Conservation (phyloP, 2,113 vertebrate species). For the Dolichallabes microphthalmus region DNA sequence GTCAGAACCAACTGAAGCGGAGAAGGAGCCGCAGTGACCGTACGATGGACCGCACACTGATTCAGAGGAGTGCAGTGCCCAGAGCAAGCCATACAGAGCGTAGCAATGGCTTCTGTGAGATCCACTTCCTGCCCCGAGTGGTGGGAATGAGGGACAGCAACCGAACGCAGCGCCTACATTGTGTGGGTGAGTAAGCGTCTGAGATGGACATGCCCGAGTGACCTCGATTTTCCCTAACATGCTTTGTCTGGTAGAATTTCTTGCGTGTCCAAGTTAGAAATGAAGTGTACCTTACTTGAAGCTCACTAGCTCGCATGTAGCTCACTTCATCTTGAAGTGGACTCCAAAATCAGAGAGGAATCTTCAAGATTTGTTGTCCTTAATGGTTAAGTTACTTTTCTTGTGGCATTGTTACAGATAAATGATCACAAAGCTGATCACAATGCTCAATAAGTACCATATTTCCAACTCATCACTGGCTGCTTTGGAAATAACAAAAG, state of each 20-base stretch:
- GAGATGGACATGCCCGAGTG: neutral
- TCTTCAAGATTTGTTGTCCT: neutral
- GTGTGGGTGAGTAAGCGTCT: conserved; percentile 68
- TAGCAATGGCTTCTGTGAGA: conserved; percentile 69
- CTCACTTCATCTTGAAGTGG: neutral
- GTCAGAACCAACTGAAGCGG: conserved; percentile 77
- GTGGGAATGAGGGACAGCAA: conserved; percentile 68
- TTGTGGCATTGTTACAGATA: neutral
- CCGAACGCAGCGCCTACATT: conserved; percentile 73
- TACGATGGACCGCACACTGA: conserved; percentile 46
- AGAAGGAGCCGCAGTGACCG: conserved; percentile 65
- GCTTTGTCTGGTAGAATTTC: neutral
- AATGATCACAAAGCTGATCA: neutral
- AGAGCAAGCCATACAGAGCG: conserved; percentile 53
- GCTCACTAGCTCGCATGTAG: no score
- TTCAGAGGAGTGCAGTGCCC: conserved; percentile 17
- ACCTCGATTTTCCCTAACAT: neutral
- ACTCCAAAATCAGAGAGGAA: neutral
- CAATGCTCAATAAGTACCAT: neutral
- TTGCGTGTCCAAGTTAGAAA: neutral
- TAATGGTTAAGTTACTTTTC: neutral
- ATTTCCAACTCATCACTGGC: neutral
- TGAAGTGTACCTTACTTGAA: no score
- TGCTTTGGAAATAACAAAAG: neutral
- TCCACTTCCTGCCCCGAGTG: conserved; percentile 77